These are phyloP conservation scores for Hipposideros armiger DNA, from an alignment of 2,113 vertebrate genomes.

Conservation along the genomic window DNA sequence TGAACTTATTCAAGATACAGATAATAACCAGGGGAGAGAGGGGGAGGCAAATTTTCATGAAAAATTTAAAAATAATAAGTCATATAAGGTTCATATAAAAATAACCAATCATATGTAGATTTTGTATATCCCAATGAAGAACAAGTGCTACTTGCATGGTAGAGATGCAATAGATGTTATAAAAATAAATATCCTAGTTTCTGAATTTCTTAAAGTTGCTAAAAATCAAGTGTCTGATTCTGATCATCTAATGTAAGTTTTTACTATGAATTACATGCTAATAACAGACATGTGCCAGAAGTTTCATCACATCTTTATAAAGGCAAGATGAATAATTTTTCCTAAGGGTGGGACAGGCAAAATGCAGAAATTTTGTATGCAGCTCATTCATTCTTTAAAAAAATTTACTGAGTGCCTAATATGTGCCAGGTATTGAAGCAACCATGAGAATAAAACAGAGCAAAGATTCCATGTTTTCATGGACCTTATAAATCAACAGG, in stretches of 20 bases:
- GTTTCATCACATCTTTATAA: conserved; percentile 45
- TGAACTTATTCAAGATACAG: background rate
- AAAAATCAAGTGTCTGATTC: conserved; percentile 5
- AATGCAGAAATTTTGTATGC: background rate
- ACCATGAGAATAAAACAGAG: background rate
- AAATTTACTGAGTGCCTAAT: conserved; percentile 14
- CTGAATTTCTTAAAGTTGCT: background rate
- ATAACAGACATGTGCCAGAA: background rate
- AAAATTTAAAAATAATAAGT: conserved; percentile 55
- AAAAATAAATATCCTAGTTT: conserved; percentile 23
- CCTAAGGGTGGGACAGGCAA: background rate
- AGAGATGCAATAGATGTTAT: background rate
- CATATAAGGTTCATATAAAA: conserved; percentile 2
- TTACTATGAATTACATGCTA: conserved; percentile 5
- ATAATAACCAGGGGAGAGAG: background rate
- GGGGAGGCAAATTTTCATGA: background rate
- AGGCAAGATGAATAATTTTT: conserved; percentile 34
- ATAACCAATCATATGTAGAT: background rate
- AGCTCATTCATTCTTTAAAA: conserved; percentile 27
- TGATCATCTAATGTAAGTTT: background rate
- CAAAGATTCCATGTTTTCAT: background rate
- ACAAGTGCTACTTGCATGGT: conserved; percentile 5
- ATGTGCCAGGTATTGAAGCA: background rate
- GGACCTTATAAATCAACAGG: background rate
- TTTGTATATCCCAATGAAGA: background rate